phyloP scores from a whole-genome alignment of 1,140 invertebrate species.

The Papilio dardanus region DNA sequence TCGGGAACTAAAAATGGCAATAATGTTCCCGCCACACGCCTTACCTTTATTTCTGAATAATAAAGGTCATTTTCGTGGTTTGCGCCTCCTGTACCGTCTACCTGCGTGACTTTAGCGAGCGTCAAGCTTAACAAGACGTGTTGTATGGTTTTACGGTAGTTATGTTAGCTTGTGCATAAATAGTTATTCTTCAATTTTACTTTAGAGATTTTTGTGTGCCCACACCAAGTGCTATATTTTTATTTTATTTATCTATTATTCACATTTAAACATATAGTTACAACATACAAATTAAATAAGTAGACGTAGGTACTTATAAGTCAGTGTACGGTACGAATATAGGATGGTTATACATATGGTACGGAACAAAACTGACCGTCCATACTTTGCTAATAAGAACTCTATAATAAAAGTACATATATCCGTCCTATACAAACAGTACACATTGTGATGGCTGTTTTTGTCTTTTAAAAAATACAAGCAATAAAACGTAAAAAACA shows the following conservation, averaged over 20 bases:
- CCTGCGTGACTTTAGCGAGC: no score
- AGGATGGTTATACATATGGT: not conserved
- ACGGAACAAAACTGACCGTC: not conserved
- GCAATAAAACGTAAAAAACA: slow-evolving; percentile 4
- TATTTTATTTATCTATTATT: no score
- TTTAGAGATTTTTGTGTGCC: not conserved
- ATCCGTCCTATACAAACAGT: not conserved
- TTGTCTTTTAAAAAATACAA: slow-evolving; percentile 4
- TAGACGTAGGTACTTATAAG: no score
- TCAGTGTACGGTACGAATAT: no score
- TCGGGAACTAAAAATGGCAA: not conserved
- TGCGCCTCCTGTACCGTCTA: no score
- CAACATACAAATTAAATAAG: no score
- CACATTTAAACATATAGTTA: no score
- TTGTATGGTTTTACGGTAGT: no score
- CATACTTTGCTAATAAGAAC: not conserved
- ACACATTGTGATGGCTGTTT: not conserved
- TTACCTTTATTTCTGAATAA: not conserved
- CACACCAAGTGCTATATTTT: no score
- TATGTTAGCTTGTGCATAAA: slow-evolving; percentile 56
- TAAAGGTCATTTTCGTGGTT: not conserved
- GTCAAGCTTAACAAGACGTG: no score
- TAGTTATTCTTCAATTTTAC: not conserved
- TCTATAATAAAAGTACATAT: not conserved
- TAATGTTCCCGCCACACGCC: not conserved